A percentile compares a stretch with the other conserved stretches of the same genome.
Evolutionary conservation across 2,113 vertebrate genomes (phyloP).

Genomic region (Pseudorasbora parva): DNA sequence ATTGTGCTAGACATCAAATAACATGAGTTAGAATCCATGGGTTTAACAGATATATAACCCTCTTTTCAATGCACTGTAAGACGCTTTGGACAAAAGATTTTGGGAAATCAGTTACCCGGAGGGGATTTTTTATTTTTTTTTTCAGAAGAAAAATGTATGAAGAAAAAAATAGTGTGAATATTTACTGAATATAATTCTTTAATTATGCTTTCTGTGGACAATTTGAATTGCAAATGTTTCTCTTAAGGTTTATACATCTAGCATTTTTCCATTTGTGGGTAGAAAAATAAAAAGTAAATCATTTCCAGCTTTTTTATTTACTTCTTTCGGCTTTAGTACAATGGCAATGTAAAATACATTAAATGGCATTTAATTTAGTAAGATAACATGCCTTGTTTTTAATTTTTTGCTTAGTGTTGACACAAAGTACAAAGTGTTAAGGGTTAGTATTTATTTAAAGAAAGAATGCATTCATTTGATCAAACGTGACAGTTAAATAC

Average conservation of each 20-base stretch:
- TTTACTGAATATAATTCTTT: neutral
- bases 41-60: neutral
- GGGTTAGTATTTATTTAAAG: neutral
- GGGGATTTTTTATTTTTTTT: too few relatives aligned
- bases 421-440: neutral
- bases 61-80: neutral
- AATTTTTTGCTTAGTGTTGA: neutral
- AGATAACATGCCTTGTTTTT: neutral
- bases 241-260: neutral
- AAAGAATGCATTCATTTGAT: neutral
- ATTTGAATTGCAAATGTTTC: neutral
- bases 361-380: neutral
- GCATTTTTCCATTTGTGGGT: neutral
- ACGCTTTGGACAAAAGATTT: neutral
- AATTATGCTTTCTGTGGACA: neutral
- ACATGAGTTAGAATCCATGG: neutral
- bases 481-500: neutral
- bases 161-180: neutral
- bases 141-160: too few relatives aligned
- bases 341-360: neutral
- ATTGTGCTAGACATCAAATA: conserved; percentile 11
- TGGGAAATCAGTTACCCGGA: neutral
- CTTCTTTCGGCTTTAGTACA: neutral
- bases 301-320: neutral
- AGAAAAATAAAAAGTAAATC: neutral